phyloP scores from a whole-genome alignment of 1,140 invertebrate genomes.

The Drosophila willistoni region DNA sequence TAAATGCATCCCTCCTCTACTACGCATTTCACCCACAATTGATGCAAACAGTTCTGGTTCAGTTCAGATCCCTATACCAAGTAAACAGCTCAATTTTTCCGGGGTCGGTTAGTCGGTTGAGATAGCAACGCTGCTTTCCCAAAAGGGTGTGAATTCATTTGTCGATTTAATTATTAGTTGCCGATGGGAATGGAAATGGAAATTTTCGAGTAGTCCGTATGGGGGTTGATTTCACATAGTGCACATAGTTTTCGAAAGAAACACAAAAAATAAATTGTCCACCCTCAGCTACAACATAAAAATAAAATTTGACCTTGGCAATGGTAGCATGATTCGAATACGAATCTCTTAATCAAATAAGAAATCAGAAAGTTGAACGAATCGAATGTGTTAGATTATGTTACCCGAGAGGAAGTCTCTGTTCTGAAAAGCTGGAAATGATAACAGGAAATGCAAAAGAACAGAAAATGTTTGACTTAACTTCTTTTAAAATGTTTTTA shows the following conservation, averaged over 20 bases:
- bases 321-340: background rate
- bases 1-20: conserved; percentile 2
- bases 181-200: conserved; percentile 6
- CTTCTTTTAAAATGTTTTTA: too few species aligned
- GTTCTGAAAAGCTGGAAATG: too few species aligned
- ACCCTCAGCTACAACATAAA: background rate
- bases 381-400: background rate
- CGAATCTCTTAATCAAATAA: background rate
- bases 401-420: background rate
- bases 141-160: conserved; percentile 69
- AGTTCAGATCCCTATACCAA: too few species aligned
- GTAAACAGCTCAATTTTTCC: conserved; percentile 5
- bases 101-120: background rate
- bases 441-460: too few species aligned
- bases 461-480: too few species aligned
- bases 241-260: background rate
- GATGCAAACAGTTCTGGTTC: conserved; percentile 14
- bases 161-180: conserved; percentile 75
- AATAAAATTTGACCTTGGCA: background rate
- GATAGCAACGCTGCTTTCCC: background rate
- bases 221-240: background rate
- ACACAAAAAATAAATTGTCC: background rate
- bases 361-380: background rate
- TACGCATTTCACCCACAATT: conserved; percentile 11
- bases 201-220: background rate